Evolutionary conservation across 2,113 vertebrate genomes (phyloP).

Genomic region (Nibea coibor): DNA sequence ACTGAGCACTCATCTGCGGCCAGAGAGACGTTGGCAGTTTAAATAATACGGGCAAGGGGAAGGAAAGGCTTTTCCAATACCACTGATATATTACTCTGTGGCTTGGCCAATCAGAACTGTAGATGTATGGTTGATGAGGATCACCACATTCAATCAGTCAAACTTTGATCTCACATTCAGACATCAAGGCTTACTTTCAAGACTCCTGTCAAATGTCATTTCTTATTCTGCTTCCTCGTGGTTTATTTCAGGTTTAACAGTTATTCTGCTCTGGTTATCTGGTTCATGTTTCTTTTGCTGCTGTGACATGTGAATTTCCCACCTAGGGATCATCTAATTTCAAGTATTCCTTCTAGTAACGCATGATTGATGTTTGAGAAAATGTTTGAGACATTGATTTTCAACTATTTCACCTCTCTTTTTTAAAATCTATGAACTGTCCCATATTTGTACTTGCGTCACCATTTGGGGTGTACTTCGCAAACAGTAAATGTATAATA

Average conservation of each 20-base stretch:
- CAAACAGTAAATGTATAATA: no score
- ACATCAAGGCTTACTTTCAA: background rate
- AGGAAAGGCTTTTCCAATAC: slow-evolving; percentile 32
- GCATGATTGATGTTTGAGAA: background rate
- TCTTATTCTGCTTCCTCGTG: background rate
- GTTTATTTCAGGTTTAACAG: background rate
- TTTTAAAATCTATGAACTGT: no score
- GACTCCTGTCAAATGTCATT: background rate
- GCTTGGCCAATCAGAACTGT: background rate
- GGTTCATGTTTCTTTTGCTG: background rate
- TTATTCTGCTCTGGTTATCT: background rate
- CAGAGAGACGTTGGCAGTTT: slow-evolving; percentile 43
- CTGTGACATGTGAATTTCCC: background rate
- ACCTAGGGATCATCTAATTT: background rate
- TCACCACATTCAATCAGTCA: background rate
- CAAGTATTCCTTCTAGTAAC: background rate
- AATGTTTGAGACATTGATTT: no score
- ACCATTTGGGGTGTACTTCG: no score
- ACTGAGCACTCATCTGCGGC: slow-evolving; percentile 45
- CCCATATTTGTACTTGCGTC: no score
- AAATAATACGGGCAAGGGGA: slow-evolving; percentile 35
- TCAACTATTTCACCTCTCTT: no score
- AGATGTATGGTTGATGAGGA: background rate
- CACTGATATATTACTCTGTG: slow-evolving; percentile 13
- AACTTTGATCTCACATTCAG: background rate